These are phyloP conservation scores for Neoitamus cyanurus DNA, from an alignment of 2,888 invertebrate genomes.

Conservation along the genomic window DNA sequence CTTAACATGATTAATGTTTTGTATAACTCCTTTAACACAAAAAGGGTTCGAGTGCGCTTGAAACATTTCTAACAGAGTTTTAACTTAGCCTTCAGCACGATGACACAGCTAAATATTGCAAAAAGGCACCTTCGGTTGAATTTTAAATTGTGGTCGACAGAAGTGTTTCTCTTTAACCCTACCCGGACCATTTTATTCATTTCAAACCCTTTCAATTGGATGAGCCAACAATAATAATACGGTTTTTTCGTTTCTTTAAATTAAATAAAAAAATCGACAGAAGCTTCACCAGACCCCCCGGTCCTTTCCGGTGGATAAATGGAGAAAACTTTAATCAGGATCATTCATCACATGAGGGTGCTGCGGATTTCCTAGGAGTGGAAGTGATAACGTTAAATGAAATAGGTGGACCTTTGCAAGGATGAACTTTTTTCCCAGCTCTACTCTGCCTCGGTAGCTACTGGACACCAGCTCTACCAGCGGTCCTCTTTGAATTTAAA, in stretches of 20 bases:
- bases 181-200: conserved; percentile 28
- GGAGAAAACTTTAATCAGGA: conserved; percentile 39
- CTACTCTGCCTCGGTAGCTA: neutral
- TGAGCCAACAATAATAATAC: conserved; percentile 21
- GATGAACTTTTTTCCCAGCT: neutral
- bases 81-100: neutral
- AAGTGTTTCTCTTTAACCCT: conserved; percentile 1
- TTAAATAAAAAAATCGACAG: conserved; percentile 28
- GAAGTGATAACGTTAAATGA: neutral
- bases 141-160: neutral
- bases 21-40: neutral
- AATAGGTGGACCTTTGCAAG: neutral
- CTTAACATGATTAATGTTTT: neutral
- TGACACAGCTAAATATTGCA: neutral
- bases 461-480: neutral
- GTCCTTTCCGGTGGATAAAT: conserved; percentile 18
- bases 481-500: neutral
- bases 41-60: neutral
- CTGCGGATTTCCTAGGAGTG: neutral
- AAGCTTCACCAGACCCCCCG: conserved; percentile 7
- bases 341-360: conserved; percentile 31
- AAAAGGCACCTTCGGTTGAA: neutral
- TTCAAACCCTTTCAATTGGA: conserved; percentile 16
- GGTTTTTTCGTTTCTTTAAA: conserved; percentile 38
- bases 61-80: conserved; percentile 2